phyloP scores from a whole-genome alignment of 2,888 invertebrate genomes.

The Coelinius sp. region DNA sequence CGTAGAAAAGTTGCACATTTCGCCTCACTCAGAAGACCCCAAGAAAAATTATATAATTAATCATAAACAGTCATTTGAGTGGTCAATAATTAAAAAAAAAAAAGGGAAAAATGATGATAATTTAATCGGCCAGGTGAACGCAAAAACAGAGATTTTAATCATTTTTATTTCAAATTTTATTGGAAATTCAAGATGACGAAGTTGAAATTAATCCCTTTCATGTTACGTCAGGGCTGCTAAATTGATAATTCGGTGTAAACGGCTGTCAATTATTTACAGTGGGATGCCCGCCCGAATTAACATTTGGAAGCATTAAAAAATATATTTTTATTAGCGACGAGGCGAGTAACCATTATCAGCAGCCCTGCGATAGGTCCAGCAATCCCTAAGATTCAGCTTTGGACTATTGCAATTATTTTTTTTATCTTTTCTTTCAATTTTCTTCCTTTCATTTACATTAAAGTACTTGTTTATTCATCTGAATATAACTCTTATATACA shows the following conservation, averaged over 20 bases:
- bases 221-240: neutral
- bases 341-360: neutral
- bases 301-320: constrained; percentile 19
- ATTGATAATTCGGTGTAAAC: neutral
- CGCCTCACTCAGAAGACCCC: neutral
- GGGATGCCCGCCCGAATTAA: constrained; percentile 56
- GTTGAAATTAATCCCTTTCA: constrained; percentile 39
- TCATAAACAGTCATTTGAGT: neutral
- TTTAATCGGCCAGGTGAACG: no score
- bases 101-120: no score
- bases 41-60: neutral
- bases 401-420: constrained; percentile 49
- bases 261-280: constrained; percentile 48
- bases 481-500: constrained; percentile 23
- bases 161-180: neutral
- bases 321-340: neutral
- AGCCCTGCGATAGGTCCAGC: constrained; percentile 36
- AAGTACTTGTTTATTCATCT: neutral
- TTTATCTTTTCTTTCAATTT: constrained; percentile 41
- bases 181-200: constrained; percentile 11
- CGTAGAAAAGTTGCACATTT: neutral
- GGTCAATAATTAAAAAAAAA: neutral
- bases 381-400: constrained; percentile 43
- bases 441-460: neutral
- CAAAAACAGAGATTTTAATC: neutral